A percentile compares a stretch with the other conserved stretches of the same genome.
Conservation (phyloP, 1,140 invertebrate species). For the Aphidius gifuensis region DNA sequence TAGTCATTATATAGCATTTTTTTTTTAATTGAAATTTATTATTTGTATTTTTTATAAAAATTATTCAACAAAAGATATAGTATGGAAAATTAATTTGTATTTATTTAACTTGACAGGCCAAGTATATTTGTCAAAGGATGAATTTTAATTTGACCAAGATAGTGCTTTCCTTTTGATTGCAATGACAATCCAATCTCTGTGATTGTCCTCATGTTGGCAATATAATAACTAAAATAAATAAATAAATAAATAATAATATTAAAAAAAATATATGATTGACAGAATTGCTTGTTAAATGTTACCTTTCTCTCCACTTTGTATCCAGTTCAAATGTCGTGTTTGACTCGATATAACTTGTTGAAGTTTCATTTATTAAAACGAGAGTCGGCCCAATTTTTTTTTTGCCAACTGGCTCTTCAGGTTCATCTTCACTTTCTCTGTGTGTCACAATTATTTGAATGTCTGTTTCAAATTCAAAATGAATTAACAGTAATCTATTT, state of each 20-base stretch:
- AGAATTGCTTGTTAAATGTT: slow-evolving; percentile 1
- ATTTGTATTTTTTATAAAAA: no score
- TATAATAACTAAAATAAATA: slow-evolving; percentile 9
- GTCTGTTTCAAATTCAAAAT: slow-evolving; percentile 38
- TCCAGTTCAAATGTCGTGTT: slow-evolving; percentile 31
- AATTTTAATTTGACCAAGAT: slow-evolving; percentile 44
- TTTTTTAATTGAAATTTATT: no score
- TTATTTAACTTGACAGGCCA: neutral
- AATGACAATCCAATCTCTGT: slow-evolving; percentile 46
- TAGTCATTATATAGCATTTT: no score
- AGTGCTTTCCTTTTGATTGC: slow-evolving; percentile 31
- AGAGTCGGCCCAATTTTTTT: slow-evolving; percentile 28
- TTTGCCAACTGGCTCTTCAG: neutral
- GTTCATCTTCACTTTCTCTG: slow-evolving; percentile 22
- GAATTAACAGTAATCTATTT: slow-evolving; percentile 43
- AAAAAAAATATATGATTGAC: slow-evolving; percentile 1
- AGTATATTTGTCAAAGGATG: slow-evolving; percentile 23
- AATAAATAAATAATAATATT: neutral
- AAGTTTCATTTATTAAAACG: slow-evolving; percentile 29
- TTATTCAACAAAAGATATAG: no score
- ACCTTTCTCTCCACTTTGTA: slow-evolving; percentile 45
- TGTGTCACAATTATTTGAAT: slow-evolving; percentile 42
- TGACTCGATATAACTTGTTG: slow-evolving; percentile 21
- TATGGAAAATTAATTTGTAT: no score
- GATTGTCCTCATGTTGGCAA: slow-evolving; percentile 37